Percentiles rank a stretch among this genome's conserved stretches.
phyloP scores from a whole-genome alignment of 2,113 vertebrate genomes.

The Centrocercus urophasianus region DNA sequence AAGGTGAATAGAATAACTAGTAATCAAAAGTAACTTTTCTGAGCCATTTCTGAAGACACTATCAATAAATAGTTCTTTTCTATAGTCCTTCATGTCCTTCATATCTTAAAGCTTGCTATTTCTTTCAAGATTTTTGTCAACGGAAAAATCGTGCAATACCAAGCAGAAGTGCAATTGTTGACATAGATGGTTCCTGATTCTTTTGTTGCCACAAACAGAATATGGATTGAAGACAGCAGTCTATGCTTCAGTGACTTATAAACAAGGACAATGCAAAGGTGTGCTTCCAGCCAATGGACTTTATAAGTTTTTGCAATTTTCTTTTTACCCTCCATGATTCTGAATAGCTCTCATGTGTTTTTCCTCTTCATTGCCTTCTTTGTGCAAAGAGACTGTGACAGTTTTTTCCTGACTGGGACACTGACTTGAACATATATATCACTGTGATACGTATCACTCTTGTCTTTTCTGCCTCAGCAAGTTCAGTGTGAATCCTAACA shows the following conservation, averaged over 20 bases:
- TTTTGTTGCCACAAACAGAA: not conserved
- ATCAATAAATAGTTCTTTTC: not conserved
- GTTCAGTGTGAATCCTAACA: not conserved
- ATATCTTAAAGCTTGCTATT: not conserved
- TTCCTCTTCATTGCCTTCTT: not conserved
- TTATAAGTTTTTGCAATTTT: not conserved
- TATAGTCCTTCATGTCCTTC: not conserved
- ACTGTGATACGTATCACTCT: not conserved
- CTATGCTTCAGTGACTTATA: not conserved
- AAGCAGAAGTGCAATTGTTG: not conserved
- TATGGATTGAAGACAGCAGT: not conserved
- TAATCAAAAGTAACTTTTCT: not conserved
- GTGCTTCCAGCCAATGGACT: not conserved
- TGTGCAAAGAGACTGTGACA: not conserved
- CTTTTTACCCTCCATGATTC: not conserved
- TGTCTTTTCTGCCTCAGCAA: not conserved
- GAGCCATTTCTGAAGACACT: not conserved
- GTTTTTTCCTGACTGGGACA: not conserved
- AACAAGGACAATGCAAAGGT: accelerated
- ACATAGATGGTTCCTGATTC: not conserved
- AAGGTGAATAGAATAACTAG: not conserved
- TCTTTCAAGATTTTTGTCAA: not conserved
- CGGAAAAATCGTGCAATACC: not conserved
- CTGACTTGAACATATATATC: not conserved
- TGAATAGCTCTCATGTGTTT: not conserved